Evolutionary conservation across 2,888 invertebrate species (phyloP).

Genomic region (Eupithecia centaureata): DNA sequence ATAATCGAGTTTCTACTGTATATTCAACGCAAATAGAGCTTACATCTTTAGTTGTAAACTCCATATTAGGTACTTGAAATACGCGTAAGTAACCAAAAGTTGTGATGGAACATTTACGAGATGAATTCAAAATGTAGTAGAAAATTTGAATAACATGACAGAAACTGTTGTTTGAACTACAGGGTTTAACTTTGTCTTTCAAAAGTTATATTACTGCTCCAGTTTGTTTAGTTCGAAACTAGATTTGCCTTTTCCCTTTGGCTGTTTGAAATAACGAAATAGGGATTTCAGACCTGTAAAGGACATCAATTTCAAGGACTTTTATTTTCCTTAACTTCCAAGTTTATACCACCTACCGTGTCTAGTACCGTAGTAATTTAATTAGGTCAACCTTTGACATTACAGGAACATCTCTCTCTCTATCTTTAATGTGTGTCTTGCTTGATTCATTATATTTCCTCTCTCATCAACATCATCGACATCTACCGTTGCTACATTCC

Average conservation of each 20-base stretch:
- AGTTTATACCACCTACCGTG: neutral
- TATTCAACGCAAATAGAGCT: neutral
- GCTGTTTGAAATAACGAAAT: slow-evolving; percentile 20
- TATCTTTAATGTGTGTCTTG: neutral
- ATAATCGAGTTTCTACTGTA: no score
- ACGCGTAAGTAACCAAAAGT: no score
- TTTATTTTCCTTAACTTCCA: neutral
- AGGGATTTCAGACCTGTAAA: slow-evolving; percentile 8
- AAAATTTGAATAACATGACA: slow-evolving; percentile 9
- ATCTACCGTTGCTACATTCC: no score
- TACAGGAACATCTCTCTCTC: neutral
- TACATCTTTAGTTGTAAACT: neutral
- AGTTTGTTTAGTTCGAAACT: slow-evolving; percentile 23
- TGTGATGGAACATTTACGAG: neutral
- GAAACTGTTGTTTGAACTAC: neutral
- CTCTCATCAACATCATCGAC: neutral
- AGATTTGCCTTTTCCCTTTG: slow-evolving; percentile 23
- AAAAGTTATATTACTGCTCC: neutral
- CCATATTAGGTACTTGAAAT: neutral
- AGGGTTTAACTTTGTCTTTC: neutral
- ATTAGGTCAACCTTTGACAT: neutral
- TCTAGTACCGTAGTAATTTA: neutral
- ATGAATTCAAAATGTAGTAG: slow-evolving; percentile 7
- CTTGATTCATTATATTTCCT: neutral
- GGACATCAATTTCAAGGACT: neutral